Evolutionary conservation across 2,797 vertebrate species (phyloP).

Genomic region (Hybognathus amarus): DNA sequence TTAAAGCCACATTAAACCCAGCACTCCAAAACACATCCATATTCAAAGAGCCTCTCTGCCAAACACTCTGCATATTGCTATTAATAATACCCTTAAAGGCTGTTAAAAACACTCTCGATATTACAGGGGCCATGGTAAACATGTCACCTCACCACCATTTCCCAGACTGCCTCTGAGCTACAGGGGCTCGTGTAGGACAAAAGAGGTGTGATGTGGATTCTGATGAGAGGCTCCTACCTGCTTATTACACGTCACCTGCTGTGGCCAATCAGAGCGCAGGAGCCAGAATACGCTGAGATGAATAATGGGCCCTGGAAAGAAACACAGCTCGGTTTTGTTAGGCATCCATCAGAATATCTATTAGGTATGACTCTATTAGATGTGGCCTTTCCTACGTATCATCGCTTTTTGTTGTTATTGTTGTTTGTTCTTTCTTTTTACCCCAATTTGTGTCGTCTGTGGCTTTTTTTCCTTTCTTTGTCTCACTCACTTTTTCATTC

Average conservation of each 20-base stretch:
- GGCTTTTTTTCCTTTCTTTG: constrained; percentile 3
- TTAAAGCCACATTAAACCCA: constrained; percentile 53
- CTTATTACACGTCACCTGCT: constrained; percentile 43
- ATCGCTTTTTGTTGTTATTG: neutral
- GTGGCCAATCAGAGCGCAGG: constrained; percentile 26
- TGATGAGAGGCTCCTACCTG: constrained; percentile 33
- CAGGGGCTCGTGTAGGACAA: constrained; percentile 32
- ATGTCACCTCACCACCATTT: constrained; percentile 8
- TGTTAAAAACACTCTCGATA: constrained; percentile 36
- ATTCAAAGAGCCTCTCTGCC: constrained; percentile 33
- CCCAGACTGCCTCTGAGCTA: constrained; percentile 16
- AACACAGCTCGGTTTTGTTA: neutral
- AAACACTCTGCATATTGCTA: constrained; percentile 30
- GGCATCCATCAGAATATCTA: constrained; percentile 20
- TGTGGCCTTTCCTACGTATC: neutral
- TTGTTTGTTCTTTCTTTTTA: constrained; percentile 24
- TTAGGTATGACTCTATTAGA: constrained; percentile 4
- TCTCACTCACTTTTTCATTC: constrained; percentile 51
- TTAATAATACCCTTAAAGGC: constrained; percentile 38
- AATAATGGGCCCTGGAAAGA: neutral
- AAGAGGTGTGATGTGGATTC: neutral
- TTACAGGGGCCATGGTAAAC: constrained; percentile 18
- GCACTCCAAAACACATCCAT: constrained; percentile 41
- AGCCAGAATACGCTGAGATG: neutral
- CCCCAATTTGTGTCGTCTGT: neutral